Conservation (phyloP, 2,797 vertebrate genomes). For the Macroramphosus scolopax region DNA sequence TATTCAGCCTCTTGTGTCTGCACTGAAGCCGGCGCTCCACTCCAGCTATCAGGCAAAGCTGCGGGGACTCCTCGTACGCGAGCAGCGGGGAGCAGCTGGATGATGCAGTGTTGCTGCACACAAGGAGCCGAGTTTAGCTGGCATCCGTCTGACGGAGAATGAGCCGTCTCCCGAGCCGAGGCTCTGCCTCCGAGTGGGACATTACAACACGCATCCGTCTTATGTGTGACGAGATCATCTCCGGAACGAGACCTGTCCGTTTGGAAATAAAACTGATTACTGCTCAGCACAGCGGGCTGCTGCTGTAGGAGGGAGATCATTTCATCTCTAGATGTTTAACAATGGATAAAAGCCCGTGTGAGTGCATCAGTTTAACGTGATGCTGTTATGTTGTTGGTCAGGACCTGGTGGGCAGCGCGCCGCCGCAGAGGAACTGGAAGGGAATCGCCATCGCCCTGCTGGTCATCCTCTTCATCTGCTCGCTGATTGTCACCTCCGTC, state of each 20-base stretch:
- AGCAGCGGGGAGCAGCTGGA: conserved; percentile 50
- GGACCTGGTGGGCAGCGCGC: conserved; percentile 82
- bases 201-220: conserved; percentile 29
- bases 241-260: conserved; percentile 6
- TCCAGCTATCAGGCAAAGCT: conserved; percentile 56
- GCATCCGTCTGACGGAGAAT: conserved; percentile 45
- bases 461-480: conserved; percentile 91
- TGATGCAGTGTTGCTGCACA: conserved; percentile 37
- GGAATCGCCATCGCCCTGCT: conserved; percentile 93
- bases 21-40: conserved; percentile 29
- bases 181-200: conserved; percentile 24
- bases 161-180: conserved; percentile 42
- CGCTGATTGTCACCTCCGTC: conserved; percentile 91
- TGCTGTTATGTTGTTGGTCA: conserved; percentile 73
- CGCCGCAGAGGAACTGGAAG: conserved; percentile 93
- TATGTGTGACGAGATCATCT: conserved; percentile 14
- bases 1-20: conserved; percentile 51
- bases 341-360: background rate
- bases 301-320: background rate
- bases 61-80: conserved; percentile 37
- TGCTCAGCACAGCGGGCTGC: conserved; percentile 1
- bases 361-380: too few species aligned
- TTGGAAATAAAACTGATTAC: conserved; percentile 13
- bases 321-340: conserved; percentile 1
- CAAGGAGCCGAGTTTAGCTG: conserved; percentile 37